phyloP scores from a whole-genome alignment of 2,888 invertebrate genomes.

The Ypsolopha sequella region DNA sequence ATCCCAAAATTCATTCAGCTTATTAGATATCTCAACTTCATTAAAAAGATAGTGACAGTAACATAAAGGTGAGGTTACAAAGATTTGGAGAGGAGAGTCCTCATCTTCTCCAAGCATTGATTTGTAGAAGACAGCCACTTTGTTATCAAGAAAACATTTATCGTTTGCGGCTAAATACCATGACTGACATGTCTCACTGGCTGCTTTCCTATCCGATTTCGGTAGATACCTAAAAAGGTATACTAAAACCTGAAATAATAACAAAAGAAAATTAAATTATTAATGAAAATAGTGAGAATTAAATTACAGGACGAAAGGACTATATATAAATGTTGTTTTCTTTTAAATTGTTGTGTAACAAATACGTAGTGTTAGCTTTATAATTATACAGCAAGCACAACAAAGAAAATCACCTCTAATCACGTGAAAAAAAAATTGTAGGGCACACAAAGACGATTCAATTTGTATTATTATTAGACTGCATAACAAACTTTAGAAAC shows the following conservation, averaged over 20 bases:
- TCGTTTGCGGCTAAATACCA: constrained; percentile 79
- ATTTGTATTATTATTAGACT: background rate
- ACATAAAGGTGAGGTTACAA: constrained; percentile 47
- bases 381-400: background rate
- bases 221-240: constrained; percentile 74
- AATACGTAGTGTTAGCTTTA: background rate
- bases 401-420: constrained; percentile 12
- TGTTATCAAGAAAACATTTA: constrained; percentile 65
- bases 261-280: background rate
- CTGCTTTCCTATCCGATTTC: constrained; percentile 74
- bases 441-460: constrained; percentile 34
- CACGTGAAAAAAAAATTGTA: constrained; percentile 49
- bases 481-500: no score
- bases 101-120: constrained; percentile 47
- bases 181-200: constrained; percentile 73
- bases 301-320: background rate
- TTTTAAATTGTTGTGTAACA: background rate
- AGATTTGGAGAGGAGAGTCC: constrained; percentile 40
- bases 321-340: background rate
- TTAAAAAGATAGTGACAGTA: constrained; percentile 64
- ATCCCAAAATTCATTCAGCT: constrained; percentile 66
- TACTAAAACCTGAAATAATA: constrained; percentile 69
- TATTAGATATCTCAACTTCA: constrained; percentile 66
- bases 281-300: background rate
- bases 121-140: constrained; percentile 61